phyloP scores from a whole-genome alignment of 1,140 invertebrate genomes.

The Oryctes rhinoceros region DNA sequence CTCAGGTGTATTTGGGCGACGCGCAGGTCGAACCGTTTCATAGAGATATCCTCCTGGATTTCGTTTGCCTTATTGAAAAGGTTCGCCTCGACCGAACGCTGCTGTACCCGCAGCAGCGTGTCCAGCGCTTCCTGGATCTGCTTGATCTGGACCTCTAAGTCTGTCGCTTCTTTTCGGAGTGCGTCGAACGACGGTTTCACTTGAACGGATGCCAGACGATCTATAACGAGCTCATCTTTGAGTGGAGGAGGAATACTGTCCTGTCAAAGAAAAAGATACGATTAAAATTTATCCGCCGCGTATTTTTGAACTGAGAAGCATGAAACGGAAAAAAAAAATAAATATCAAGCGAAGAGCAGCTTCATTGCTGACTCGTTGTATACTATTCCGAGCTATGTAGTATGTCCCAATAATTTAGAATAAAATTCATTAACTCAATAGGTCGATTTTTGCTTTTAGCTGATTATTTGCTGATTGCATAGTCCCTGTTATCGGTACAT shows the following conservation, averaged over 20 bases:
- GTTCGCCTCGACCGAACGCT: slow-evolving; percentile 84
- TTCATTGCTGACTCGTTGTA: too few relatives aligned
- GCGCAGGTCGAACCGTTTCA: slow-evolving; percentile 91
- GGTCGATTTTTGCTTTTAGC: too few relatives aligned
- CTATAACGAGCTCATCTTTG: slow-evolving; percentile 84
- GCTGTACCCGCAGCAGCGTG: slow-evolving; percentile 83
- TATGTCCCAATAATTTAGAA: too few relatives aligned
- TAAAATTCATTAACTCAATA: too few relatives aligned
- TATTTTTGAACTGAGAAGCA: too few relatives aligned
- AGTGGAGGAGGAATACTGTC: slow-evolving; percentile 73
- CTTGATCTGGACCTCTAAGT: slow-evolving; percentile 85
- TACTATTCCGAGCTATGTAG: too few relatives aligned
- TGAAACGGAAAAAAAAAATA: too few relatives aligned
- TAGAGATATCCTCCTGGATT: slow-evolving; percentile 92
- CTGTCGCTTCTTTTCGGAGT: slow-evolving; percentile 81
- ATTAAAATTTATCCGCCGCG: not conserved
- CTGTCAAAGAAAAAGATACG: slow-evolving; percentile 55
- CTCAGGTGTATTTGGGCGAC: slow-evolving; percentile 90
- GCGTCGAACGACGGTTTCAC: slow-evolving; percentile 79
- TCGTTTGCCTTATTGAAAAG: slow-evolving; percentile 94
- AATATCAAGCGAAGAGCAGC: too few relatives aligned
- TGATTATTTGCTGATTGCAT: too few relatives aligned
- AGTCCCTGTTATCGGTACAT: too few relatives aligned
- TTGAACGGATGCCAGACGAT: slow-evolving; percentile 78
- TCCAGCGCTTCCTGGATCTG: slow-evolving; percentile 88